Percentiles rank a stretch among this genome's conserved stretches.
phyloP scores from a whole-genome alignment of 2,797 vertebrate genomes.

The Esox masquinongy region DNA sequence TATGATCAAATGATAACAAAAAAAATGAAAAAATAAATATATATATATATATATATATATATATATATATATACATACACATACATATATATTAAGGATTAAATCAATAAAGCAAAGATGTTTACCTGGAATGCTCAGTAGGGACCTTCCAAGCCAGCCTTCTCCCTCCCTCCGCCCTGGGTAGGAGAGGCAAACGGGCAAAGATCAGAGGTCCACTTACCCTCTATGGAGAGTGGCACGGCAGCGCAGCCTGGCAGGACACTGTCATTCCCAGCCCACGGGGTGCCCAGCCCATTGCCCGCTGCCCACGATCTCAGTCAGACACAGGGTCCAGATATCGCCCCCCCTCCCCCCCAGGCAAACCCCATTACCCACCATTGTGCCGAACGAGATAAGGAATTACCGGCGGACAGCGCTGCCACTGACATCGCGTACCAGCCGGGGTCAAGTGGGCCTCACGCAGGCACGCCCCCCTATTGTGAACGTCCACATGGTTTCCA shows the following conservation, averaged over 20 bases:
- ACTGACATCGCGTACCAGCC: conserved; percentile 40
- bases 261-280: neutral
- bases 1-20: neutral
- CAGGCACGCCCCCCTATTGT: conserved; percentile 39
- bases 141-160: conserved; percentile 72
- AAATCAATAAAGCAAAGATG: conserved; percentile 32
- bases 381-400: conserved; percentile 44
- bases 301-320: neutral
- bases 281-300: conserved; percentile 31
- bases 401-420: conserved; percentile 49
- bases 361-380: conserved; percentile 23
- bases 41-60: no score
- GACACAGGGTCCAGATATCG: neutral
- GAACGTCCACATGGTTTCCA: conserved; percentile 58
- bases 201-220: conserved; percentile 78
- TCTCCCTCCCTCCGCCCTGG: conserved; percentile 69
- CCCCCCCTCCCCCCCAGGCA: neutral
- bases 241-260: conserved; percentile 57
- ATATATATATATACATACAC: neutral
- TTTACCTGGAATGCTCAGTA: conserved; percentile 76
- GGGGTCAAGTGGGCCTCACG: neutral
- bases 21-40: no score
- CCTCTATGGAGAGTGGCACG: conserved; percentile 66
- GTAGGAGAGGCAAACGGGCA: conserved; percentile 74
- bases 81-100: conserved; percentile 31